Conservation (phyloP, 1,140 invertebrate genomes). For the Metopolophium dirhodum region DNA sequence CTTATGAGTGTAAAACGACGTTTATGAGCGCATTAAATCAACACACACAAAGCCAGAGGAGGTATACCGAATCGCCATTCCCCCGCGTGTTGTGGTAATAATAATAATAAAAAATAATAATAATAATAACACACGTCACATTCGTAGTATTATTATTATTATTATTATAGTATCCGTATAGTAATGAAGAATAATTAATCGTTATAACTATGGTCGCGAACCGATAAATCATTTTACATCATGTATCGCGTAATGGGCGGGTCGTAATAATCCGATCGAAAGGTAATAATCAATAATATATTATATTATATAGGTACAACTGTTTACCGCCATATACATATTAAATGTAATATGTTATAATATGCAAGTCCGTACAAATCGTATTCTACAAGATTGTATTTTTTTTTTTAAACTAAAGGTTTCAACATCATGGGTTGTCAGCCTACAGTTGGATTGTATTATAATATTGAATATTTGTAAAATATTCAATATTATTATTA, state of each 20-base stretch:
- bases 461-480: not conserved
- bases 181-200: constrained; percentile 13
- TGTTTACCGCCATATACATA: not conserved
- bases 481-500: not conserved
- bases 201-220: not conserved
- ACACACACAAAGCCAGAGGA: not conserved
- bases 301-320: too few relatives aligned
- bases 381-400: too few relatives aligned
- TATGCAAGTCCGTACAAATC: too few relatives aligned
- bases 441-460: too few relatives aligned
- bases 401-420: too few relatives aligned
- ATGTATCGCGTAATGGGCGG: not conserved
- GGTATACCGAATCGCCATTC: not conserved
- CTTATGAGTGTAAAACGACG: constrained; percentile 13
- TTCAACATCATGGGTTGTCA: too few relatives aligned
- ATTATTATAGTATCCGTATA: not conserved
- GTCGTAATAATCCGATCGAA: not conserved
- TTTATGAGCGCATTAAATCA: constrained; percentile 3
- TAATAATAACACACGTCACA: not conserved
- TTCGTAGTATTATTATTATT: not conserved
- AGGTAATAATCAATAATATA: constrained; percentile 3
- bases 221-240: not conserved
- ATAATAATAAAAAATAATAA: not conserved
- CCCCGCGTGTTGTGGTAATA: not conserved
- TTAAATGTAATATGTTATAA: not conserved